Base-by-base conservation (phyloP, 2,888 invertebrate genomes). In the Leucophenga maculata region DNA sequence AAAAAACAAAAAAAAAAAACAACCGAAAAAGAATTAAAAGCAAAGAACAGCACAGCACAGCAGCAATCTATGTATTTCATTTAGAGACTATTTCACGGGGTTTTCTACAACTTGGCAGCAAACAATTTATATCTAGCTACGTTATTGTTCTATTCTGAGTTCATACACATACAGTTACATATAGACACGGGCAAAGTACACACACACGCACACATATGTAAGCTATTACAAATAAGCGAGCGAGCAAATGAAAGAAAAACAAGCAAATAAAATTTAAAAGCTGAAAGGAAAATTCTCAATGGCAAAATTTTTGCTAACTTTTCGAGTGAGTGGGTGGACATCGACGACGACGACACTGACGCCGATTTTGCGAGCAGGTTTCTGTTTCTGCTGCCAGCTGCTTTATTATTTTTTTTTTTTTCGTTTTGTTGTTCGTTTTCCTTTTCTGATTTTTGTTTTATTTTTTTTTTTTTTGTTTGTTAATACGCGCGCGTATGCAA, bases 241-340 rank as follows among this genome's bases (percentile, higher is more conserved):
- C 39, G 39, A 60, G 60, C 14, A 59, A 59, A 59, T 14, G 8
- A 46, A 48, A 64, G 8, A 64, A 64, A 46, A 20, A 48, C 6
- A 48, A 59, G 31, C 14, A 31, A 59, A 59, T 31, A 32, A 31
- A 32, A n/a, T 22, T 22, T 22, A 22, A 59, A 22, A 64, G 44
- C 20, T 20, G 22, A 59, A 32, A 59, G 73, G 60, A 69, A 72
- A 74, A 76, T 76, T 78, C 82, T 81, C 83, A 80, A 83, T 80
- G 83, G 82, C 77, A 69, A 60, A 39, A 64, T 64, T 64, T 64
- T 46, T 64, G 62, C 62, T 64, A 64, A 64, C 68, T 57, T 64
- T 64, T 64, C 39, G 39, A 39, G 60, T 73, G 77, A 75, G 79
- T 80, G 75, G 79, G 73, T 67, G 76, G 74, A 65, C 66, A 55